These are phyloP conservation scores for Drosophila equinoxialis DNA, from an alignment of 1,140 invertebrate genomes.

Conservation along the genomic window DNA sequence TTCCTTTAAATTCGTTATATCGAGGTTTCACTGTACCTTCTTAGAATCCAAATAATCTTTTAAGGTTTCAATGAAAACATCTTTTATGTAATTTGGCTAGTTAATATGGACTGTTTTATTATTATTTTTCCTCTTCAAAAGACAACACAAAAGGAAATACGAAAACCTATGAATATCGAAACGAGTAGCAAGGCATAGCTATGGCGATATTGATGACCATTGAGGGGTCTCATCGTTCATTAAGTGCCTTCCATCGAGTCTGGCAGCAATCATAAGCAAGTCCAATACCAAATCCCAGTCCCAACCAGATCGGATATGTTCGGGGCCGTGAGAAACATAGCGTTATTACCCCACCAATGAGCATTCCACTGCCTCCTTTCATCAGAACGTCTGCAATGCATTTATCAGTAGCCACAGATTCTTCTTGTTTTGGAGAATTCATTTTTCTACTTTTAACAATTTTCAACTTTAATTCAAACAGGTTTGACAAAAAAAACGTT, in stretches of 20 bases:
- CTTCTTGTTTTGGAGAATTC: not conserved
- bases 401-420: conserved; percentile 24
- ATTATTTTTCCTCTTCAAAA: too few relatives aligned
- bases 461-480: not conserved
- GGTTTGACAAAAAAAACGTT: not conserved
- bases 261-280: conserved; percentile 54
- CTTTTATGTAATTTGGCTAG: too few relatives aligned
- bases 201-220: not conserved
- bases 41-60: too few relatives aligned
- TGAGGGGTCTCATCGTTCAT: not conserved
- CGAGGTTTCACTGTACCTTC: too few relatives aligned
- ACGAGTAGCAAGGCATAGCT: too few relatives aligned
- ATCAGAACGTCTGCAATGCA: conserved; percentile 43
- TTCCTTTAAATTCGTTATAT: too few relatives aligned
- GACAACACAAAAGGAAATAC: not conserved
- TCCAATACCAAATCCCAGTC: conserved; percentile 45
- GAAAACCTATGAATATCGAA: too few relatives aligned
- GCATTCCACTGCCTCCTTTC: conserved; percentile 46
- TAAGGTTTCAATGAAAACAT: too few relatives aligned
- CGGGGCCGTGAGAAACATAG: conserved; percentile 46
- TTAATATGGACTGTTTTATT: too few relatives aligned
- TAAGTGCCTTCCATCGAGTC: conserved; percentile 24
- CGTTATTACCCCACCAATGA: conserved; percentile 39
- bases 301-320: conserved; percentile 51
- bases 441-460: not conserved